A percentile compares a stretch with the other conserved stretches of the same genome.
These are phyloP conservation scores for Lacerta agilis DNA, from an alignment of 2,797 vertebrate genomes.

Conservation along the genomic window DNA sequence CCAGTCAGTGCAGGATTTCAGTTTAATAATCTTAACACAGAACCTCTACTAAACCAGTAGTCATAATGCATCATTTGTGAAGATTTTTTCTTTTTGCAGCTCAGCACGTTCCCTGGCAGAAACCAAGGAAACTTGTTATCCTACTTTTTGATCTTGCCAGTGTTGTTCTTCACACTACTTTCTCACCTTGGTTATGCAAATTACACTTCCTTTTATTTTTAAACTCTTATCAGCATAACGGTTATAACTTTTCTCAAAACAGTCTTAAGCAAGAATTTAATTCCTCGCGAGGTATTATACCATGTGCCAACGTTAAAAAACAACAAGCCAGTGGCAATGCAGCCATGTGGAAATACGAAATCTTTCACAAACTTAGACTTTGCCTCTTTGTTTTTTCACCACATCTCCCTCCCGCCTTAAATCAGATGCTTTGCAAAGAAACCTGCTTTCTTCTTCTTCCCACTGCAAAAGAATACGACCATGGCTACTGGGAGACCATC, in stretches of 20 bases:
- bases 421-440: not conserved
- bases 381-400: not conserved
- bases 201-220: conserved; percentile 29
- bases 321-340: not conserved
- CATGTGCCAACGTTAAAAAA: not conserved
- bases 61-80: not conserved
- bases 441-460: not conserved
- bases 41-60: not conserved
- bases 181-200: not conserved
- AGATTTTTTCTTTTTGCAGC: not conserved
- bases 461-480: not conserved
- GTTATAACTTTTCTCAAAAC: not conserved
- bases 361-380: not conserved
- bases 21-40: not conserved
- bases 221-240: not conserved
- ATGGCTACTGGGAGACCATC: not conserved
- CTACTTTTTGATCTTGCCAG: not conserved
- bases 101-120: not conserved
- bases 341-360: conserved; percentile 14
- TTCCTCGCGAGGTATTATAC: not conserved
- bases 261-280: not conserved
- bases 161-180: not conserved
- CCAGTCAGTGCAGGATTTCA: too few relatives aligned
- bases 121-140: not conserved
- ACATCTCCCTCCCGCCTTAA: not conserved